phyloP scores from a whole-genome alignment of 1,140 invertebrate genomes.

The Drosophila repletoides region DNA sequence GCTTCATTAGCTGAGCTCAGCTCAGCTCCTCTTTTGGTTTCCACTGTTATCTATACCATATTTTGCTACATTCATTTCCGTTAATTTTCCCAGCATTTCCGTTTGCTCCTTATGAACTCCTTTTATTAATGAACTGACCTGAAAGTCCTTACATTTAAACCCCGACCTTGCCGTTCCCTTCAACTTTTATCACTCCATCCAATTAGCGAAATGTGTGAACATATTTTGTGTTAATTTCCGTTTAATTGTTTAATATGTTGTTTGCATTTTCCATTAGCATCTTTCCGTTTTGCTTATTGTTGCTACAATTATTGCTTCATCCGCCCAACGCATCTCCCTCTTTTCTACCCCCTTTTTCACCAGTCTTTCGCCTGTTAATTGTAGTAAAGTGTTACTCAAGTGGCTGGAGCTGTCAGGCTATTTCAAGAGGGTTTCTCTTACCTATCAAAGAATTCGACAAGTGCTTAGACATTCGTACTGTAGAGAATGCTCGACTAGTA shows the following conservation, averaged over 20 bases:
- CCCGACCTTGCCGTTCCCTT: neutral
- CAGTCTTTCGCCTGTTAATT: conserved; percentile 9
- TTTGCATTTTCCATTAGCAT: conserved; percentile 74
- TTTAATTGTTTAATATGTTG: conserved; percentile 80
- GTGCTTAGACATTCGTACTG: neutral
- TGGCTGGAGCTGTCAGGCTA: neutral
- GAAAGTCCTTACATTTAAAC: neutral
- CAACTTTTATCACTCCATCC: neutral
- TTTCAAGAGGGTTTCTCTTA: conserved; percentile 10
- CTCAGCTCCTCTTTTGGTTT: neutral
- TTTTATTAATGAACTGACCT: conserved; percentile 62
- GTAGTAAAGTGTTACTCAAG: conserved; percentile 29
- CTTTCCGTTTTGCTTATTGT: conserved; percentile 61
- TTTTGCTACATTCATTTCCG: conserved; percentile 67
- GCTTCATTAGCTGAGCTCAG: conserved; percentile 56
- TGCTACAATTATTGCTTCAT: conserved; percentile 60
- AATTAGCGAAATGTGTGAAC: conserved; percentile 59
- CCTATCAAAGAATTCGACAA: neutral
- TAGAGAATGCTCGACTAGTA: neutral
- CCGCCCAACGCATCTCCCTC: conserved; percentile 1
- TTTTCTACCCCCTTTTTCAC: neutral
- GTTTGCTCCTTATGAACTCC: conserved; percentile 29
- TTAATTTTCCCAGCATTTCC: conserved; percentile 49
- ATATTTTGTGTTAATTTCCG: conserved; percentile 78
- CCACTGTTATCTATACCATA: conserved; percentile 18